Percentiles rank a stretch among this genome's conserved stretches.
Conservation (phyloP, 2,113 vertebrate genomes). For the Limnothrissa miodon region DNA sequence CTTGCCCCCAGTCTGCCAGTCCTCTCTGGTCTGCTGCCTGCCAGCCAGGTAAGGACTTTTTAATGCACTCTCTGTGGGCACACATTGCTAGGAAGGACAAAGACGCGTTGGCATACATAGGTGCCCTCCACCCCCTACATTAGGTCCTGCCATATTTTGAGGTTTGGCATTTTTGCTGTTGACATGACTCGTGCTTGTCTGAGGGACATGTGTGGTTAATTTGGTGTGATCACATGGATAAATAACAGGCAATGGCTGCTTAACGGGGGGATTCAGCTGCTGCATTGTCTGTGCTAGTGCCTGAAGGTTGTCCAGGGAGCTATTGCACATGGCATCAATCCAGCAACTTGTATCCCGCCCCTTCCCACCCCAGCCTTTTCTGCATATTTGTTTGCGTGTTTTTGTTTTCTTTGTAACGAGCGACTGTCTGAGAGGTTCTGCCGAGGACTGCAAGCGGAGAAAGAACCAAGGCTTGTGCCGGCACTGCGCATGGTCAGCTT, state of each 20-base stretch:
- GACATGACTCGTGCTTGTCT: background rate
- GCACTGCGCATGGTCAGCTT: background rate
- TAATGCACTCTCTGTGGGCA: background rate
- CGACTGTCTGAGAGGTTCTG: background rate
- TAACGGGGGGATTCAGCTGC: background rate
- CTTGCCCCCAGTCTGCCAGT: background rate
- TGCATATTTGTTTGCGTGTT: conserved; percentile 38
- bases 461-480: background rate
- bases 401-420: background rate
- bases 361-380: background rate
- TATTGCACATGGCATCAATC: background rate
- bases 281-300: background rate
- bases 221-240: background rate
- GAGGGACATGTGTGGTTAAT: background rate
- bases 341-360: background rate
- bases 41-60: conserved; percentile 15
- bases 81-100: background rate
- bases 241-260: conserved; percentile 1
- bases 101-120: background rate
- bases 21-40: background rate
- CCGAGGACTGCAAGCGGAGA: background rate
- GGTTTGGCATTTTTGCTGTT: background rate
- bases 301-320: conserved; percentile 43
- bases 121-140: background rate
- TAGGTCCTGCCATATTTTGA: background rate